Evolutionary conservation across 1,140 invertebrate species (phyloP), one percentile per base, ranked within the genome.

Genomic region (Anadara kagoshimensis): DNA sequence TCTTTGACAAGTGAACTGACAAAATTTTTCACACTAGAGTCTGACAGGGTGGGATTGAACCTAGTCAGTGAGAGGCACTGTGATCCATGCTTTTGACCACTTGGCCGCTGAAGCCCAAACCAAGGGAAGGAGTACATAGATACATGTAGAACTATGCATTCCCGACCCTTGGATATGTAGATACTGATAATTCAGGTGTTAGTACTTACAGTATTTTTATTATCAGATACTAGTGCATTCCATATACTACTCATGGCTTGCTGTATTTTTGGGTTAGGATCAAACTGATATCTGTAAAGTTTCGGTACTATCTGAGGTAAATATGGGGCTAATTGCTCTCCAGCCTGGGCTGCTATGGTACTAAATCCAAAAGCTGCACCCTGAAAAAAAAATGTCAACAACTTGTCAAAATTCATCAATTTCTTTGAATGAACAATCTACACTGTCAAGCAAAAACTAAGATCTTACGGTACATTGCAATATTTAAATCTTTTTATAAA

Each of bases 321-420:
- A 88, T 95, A 93, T 26, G 93, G 93, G 26, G 94, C 92, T 72
- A 98, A 90, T 85, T 97, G 94, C 47, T 94, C 93, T 1, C 94
- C 94, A 10, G 95, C 95, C 79, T 94, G 92, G 57, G 92, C 90
- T 0, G 95, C 94, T 58, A 97, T 95, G 0, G 93, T 94, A 53
- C 94, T 93, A 87, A 98, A 95, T 2, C 96, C 96, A 91, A 97
- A 97, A 0, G 96, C 96, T 47, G 96, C 96, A 43, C 96, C 96
- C 92, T 93, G 56, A 36, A 79, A 57, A 54, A 45, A 36, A 36
- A 36, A 36, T 36, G 29, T 36, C 29, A 36, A 36, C 56, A 82
- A 49, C 44, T 20, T n/a, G 18, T 41, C 1, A 45, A 54, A 43
- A 43, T 20, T 26, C 1, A 0, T 10, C 11, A 12, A 57, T 57